Conservation (phyloP, 2,888 invertebrate species). For the Dasypogon diadema region DNA sequence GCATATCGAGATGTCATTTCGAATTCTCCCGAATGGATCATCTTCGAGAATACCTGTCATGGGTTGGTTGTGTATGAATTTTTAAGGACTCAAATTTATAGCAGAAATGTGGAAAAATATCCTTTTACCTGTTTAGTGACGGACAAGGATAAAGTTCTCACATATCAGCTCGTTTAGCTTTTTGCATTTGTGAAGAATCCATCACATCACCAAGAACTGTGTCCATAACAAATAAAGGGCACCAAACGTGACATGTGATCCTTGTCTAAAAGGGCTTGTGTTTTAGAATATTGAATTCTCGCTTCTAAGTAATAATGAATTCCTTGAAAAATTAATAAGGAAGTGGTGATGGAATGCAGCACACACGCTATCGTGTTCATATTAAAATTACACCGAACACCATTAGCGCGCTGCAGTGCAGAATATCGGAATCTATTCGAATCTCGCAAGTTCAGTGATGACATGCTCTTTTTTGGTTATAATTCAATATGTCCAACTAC, state of each 20-base stretch:
- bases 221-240: constrained; percentile 32
- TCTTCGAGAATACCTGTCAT: constrained; percentile 44
- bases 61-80: constrained; percentile 46
- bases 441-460: constrained; percentile 31
- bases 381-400: background rate
- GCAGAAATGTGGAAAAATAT: constrained; percentile 38
- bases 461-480: constrained; percentile 14
- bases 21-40: constrained; percentile 50
- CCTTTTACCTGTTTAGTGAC: constrained; percentile 43
- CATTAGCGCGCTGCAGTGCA: too few species aligned
- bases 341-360: background rate
- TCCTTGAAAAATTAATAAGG: background rate
- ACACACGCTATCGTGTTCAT: background rate
- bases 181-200: constrained; percentile 17
- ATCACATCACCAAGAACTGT: background rate
- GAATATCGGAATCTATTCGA: background rate
- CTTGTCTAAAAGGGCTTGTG: background rate
- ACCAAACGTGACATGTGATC: constrained; percentile 11
- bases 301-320: background rate
- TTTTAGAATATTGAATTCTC: constrained; percentile 16
- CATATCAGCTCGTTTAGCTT: constrained; percentile 37
- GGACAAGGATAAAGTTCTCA: constrained; percentile 46
- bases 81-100: constrained; percentile 37
- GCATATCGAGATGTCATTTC: constrained; percentile 53
- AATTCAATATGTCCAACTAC: constrained; percentile 23